Evolutionary conservation across 2,113 vertebrate species (phyloP), one percentile per base, ranked within the genome.

Genomic region (Saimiri boliviensis): DNA sequence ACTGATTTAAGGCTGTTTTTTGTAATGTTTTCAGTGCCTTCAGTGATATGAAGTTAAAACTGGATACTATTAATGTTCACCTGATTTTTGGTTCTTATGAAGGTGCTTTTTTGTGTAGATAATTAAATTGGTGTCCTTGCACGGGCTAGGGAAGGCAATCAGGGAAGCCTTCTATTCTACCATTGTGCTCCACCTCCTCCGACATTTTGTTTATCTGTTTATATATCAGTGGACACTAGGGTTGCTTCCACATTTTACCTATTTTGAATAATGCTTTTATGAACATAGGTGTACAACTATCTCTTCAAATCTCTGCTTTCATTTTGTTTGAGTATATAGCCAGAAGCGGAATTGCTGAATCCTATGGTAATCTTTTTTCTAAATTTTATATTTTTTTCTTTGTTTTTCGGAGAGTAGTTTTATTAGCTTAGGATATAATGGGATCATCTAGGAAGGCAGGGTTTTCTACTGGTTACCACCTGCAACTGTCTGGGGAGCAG

Each of bases 351-450:
- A 81, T 93, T 91, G 17, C 17, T 88, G 49, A 47, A 23, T 95
- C 32, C 47, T 71, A 16, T 85, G n/a, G 35, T 73, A 79, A 63
- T 68, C 74, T 19, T 60, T 23, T 7, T 40, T 81, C 5, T 49
- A 17, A 17, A 47, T 77, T 77, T 77, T 49, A 20, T 49, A 35
- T 32, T 79, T 49, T 30, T 79, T 77, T 77, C 8, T 42, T 30
- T 76, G 42, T 32, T 27, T 74, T 45, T 87, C 3, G 1, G 32
- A 25, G 77, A 93, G 21, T 37, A 76, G 30, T 82, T 98, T 98
- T 98, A 97, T 97, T 98, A 66, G 54, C 52, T 66, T 2, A 9
- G 66, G 76, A n/a, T 81, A 4, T 13, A 3, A 42, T 14, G 35
- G 77, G 49, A 9, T 45, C 30, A 17, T 56, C 37, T 10, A 23